phyloP scores from a whole-genome alignment of 1,140 invertebrate genomes.

The Brachionus koreanus region DNA sequence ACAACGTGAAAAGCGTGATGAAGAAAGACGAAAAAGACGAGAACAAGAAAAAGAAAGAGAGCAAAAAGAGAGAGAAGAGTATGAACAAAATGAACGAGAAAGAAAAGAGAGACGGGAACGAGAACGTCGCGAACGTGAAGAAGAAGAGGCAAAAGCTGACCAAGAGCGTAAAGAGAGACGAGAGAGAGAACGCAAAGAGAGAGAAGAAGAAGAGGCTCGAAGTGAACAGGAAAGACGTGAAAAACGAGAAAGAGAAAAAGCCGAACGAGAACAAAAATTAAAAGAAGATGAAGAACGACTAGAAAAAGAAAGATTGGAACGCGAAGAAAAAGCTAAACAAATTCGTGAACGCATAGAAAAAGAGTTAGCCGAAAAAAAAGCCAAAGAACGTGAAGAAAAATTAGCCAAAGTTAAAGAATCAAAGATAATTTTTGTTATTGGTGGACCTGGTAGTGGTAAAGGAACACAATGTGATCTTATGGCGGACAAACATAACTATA shows the following conservation, averaged over 20 bases:
- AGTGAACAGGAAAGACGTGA: neutral
- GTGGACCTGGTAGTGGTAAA: conserved; percentile 61
- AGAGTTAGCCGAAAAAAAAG: neutral
- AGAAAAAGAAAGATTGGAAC: neutral
- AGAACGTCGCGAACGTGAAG: conserved; percentile 4
- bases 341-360: neutral
- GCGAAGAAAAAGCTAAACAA: neutral
- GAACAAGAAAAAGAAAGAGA: neutral
- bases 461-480: conserved; percentile 78
- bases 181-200: neutral
- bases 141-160: neutral
- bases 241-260: neutral
- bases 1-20: neutral
- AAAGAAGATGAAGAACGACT: neutral
- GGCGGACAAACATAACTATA: conserved; percentile 73
- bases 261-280: neutral
- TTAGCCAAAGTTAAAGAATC: conserved; percentile 20
- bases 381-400: conserved; percentile 16
- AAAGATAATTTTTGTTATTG: conserved; percentile 46
- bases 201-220: neutral
- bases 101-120: conserved; percentile 4
- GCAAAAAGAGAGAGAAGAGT: neutral
- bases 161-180: neutral
- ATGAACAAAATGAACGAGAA: neutral
- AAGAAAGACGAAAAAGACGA: conserved; percentile 7